Evolutionary conservation across 2,888 invertebrate genomes (phyloP), one percentile per base, ranked within the genome.

Genomic region (Buathra laborator): DNA sequence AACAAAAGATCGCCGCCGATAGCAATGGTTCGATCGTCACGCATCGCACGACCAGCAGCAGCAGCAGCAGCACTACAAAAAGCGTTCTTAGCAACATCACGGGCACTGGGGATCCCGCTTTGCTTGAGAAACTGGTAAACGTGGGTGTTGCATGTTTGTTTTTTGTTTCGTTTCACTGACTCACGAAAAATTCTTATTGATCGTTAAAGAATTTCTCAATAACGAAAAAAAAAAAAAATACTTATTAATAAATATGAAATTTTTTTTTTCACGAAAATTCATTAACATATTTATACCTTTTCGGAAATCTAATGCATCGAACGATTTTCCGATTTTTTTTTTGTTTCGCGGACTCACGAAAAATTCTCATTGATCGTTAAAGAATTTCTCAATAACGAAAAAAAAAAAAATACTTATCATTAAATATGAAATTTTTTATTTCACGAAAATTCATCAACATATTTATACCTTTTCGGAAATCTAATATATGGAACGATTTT

Each of bases 51-150:
- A 90, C 90, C 67, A 90, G 90, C 16, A 92, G 90, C 76, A 77
- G 66, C 43, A 76, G 67, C 64, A 81, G 74, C 37, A 85, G 70
- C 19, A 62, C 62, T 29, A 91, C 93, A 3, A 92, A 93, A 83
- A 93, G 92, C 85, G 90, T 91, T 12, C 85, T 91, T 68, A 92
- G 91, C 75, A 93, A 89, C 79, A 83, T 91, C 48, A 89, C 88
- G 37, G 90, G 90, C 56, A 90, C 84, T 48, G 92, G 90, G 16
- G 93, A 93, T 86, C 87, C 93, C 9, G 84, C 89, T 32, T 80
- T 92, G 71, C 86, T 93, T 76, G 93, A 93, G 72, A 93, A 93
- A 92, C 76, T 93, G 92, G 93, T 93, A 92, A 91, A 92, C 88
- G 90, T 92, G 89, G 87, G 90, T 92, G 90, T 91, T 92, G 89